Conservation (phyloP, 2,888 invertebrate genomes). For the Tanytarsus gracilentus region DNA sequence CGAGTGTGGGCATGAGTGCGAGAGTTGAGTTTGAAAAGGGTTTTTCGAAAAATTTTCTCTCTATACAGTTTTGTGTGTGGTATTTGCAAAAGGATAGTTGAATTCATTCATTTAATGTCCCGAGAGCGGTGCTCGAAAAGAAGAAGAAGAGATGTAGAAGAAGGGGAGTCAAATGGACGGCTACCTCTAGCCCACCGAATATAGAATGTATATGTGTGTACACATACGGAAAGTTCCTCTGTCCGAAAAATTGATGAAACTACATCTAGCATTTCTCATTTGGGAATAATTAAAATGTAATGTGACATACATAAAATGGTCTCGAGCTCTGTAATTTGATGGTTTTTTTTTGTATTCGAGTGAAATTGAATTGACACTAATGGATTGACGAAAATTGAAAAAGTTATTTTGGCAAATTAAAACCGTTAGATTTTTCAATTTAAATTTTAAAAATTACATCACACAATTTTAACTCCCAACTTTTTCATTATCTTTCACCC, state of each 20-base stretch:
- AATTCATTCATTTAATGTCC: constrained; percentile 6
- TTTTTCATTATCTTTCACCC: not conserved
- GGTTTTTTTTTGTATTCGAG: no score
- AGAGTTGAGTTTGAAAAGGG: not conserved
- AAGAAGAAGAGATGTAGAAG: no score
- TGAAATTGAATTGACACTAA: no score
- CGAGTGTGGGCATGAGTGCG: not conserved
- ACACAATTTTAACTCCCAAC: no score
- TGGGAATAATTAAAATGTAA: constrained; percentile 1
- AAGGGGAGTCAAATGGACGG: no score
- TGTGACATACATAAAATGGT: not conserved
- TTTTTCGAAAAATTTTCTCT: not conserved
- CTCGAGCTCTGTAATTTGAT: no score
- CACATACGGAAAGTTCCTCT: not conserved
- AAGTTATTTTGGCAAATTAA: no score
- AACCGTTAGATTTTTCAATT: no score
- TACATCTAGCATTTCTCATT: constrained; percentile 2
- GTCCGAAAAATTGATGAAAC: constrained; percentile 9
- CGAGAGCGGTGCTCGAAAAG: no score
- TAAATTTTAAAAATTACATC: not conserved
- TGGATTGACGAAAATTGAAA: no score
- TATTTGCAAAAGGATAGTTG: constrained; percentile 22
- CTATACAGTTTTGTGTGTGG: constrained; percentile 5
- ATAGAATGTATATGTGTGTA: not conserved
- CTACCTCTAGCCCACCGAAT: no score